Evolutionary conservation across 2,888 invertebrate genomes (phyloP).

Genomic region (Erebia palarica): DNA sequence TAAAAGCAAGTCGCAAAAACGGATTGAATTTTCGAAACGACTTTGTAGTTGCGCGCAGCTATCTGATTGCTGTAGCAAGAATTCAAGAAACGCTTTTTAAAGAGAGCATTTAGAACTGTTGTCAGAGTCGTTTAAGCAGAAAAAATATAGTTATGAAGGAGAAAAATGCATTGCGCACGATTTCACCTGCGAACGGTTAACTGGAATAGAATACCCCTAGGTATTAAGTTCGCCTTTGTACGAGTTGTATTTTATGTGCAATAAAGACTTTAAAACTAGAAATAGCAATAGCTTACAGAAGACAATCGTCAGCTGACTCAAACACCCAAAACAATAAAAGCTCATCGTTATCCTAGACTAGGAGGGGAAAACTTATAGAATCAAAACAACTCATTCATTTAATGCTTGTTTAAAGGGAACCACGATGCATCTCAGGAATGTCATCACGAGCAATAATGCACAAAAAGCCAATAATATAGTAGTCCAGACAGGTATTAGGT

Average conservation of each 20-base stretch:
- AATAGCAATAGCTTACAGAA: background rate
- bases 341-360: background rate
- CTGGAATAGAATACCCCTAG: too few relatives aligned
- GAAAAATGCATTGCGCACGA: too few relatives aligned
- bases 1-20: slow-evolving; percentile 5
- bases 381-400: slow-evolving; percentile 11
- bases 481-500: slow-evolving; percentile 11
- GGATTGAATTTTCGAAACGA: background rate
- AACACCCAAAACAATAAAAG: slow-evolving; percentile 7
- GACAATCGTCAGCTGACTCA: background rate
- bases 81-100: background rate
- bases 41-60: slow-evolving; percentile 1
- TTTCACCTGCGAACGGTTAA: too few relatives aligned
- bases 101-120: background rate
- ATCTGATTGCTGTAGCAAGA: background rate
- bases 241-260: too few relatives aligned
- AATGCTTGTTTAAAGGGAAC: background rate
- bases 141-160: too few relatives aligned
- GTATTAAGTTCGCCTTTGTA: too few relatives aligned
- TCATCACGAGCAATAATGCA: slow-evolving; percentile 4
- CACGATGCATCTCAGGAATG: slow-evolving; percentile 1
- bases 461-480: slow-evolving; percentile 18
- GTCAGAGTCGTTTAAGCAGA: background rate
- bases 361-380: slow-evolving; percentile 5
- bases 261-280: too few relatives aligned